These are phyloP conservation scores for Drosophila albomicans DNA, from an alignment of 1,140 invertebrate genomes.

Conservation along the genomic window DNA sequence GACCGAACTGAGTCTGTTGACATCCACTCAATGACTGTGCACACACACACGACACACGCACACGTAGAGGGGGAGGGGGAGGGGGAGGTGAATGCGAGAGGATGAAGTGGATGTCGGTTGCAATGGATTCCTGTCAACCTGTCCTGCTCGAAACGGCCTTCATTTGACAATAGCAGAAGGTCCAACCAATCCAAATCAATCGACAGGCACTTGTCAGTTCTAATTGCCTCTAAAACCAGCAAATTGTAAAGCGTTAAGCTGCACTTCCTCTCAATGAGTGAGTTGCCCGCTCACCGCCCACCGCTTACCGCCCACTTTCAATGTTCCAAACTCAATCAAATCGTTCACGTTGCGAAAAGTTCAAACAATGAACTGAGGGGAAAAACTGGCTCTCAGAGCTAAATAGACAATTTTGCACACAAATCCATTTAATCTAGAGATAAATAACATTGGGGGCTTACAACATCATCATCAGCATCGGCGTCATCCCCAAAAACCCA, in stretches of 20 bases:
- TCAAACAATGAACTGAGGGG: slow-evolving; percentile 74
- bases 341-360: slow-evolving; percentile 71
- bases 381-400: slow-evolving; percentile 36
- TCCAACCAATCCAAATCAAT: slow-evolving; percentile 48
- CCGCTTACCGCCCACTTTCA: neutral
- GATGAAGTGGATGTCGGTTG: neutral
- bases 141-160: slow-evolving; percentile 13
- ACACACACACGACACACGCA: slow-evolving; percentile 13
- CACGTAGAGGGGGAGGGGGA: too few relatives aligned
- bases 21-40: slow-evolving; percentile 32
- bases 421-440: slow-evolving; percentile 83
- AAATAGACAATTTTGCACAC: slow-evolving; percentile 83
- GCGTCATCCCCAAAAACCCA: neutral
- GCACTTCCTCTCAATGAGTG: slow-evolving; percentile 37
- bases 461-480: slow-evolving; percentile 12
- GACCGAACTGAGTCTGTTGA: slow-evolving; percentile 23
- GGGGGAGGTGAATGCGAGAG: neutral
- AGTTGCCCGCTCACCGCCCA: neutral
- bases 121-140: slow-evolving; percentile 20
- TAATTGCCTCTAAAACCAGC: slow-evolving; percentile 59
- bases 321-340: slow-evolving; percentile 71
- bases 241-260: slow-evolving; percentile 58
- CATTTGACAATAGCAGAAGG: slow-evolving; percentile 43
- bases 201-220: slow-evolving; percentile 53
- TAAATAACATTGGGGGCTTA: slow-evolving; percentile 75